Evolutionary conservation across 2,888 invertebrate genomes (phyloP).

Genomic region (Dione vanillae): DNA sequence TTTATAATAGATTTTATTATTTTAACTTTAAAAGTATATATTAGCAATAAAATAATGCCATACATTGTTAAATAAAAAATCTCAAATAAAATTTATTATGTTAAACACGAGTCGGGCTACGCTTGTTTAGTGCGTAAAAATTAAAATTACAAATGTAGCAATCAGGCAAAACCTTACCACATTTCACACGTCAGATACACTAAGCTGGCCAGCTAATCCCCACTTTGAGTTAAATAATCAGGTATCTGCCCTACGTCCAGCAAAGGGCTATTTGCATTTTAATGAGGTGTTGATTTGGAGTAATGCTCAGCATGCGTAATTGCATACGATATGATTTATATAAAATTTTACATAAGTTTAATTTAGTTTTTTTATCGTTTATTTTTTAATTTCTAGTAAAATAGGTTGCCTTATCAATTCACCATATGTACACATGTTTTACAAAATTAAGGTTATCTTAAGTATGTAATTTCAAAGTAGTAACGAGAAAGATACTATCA

Average conservation of each 20-base stretch:
- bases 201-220: constrained; percentile 42
- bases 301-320: constrained; percentile 65
- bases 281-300: constrained; percentile 77
- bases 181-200: constrained; percentile 28
- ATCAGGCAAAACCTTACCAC: constrained; percentile 21
- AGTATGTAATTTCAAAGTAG: neutral
- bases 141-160: constrained; percentile 21
- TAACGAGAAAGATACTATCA: neutral
- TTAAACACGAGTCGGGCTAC: neutral
- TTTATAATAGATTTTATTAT: no score
- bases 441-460: constrained; percentile 12
- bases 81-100: no score
- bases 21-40: no score
- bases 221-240: constrained; percentile 61
- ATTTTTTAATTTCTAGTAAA: neutral
- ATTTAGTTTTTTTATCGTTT: no score
- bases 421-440: neutral
- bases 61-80: no score
- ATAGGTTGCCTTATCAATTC: constrained; percentile 3
- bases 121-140: constrained; percentile 8
- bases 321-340: constrained; percentile 34
- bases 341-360: neutral
- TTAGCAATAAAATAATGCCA: no score
- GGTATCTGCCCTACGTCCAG: constrained; percentile 66
- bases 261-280: constrained; percentile 78